Percentiles rank a stretch among this genome's conserved stretches.
Evolutionary conservation across 2,797 vertebrate species (phyloP).

Genomic region (Sarcoramphus papa): DNA sequence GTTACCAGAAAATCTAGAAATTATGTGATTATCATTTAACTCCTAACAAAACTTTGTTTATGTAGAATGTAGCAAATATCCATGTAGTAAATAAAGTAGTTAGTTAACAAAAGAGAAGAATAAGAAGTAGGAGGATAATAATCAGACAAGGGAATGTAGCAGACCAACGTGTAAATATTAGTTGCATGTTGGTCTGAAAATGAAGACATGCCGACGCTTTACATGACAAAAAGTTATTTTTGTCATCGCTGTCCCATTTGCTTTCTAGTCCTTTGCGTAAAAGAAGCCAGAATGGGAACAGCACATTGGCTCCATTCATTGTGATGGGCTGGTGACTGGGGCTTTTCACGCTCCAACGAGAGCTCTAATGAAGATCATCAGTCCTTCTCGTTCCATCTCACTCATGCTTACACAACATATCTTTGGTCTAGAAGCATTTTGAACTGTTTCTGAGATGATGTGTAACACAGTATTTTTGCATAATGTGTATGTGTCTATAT

Average conservation of each 20-base stretch:
- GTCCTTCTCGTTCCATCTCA: background rate
- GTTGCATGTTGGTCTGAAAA: background rate
- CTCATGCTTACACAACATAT: background rate
- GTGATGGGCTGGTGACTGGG: background rate
- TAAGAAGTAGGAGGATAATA: background rate
- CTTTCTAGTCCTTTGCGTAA: background rate
- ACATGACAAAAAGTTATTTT: constrained; percentile 6
- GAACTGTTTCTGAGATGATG: background rate
- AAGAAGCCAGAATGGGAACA: background rate
- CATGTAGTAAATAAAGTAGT: background rate
- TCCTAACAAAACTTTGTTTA: background rate
- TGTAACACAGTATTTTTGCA: background rate
- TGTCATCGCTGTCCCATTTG: background rate
- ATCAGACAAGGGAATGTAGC: background rate
- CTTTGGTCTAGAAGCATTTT: background rate
- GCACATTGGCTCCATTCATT: background rate
- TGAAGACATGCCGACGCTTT: background rate
- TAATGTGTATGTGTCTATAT: background rate
- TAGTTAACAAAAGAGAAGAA: background rate
- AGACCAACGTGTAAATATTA: background rate
- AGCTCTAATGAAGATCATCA: background rate
- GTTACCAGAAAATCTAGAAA: constrained; percentile 57
- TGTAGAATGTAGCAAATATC: background rate
- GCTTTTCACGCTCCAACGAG: background rate
- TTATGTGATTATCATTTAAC: constrained; percentile 54